Conservation (phyloP, 1,140 invertebrate genomes). For the Panonychus citri region DNA sequence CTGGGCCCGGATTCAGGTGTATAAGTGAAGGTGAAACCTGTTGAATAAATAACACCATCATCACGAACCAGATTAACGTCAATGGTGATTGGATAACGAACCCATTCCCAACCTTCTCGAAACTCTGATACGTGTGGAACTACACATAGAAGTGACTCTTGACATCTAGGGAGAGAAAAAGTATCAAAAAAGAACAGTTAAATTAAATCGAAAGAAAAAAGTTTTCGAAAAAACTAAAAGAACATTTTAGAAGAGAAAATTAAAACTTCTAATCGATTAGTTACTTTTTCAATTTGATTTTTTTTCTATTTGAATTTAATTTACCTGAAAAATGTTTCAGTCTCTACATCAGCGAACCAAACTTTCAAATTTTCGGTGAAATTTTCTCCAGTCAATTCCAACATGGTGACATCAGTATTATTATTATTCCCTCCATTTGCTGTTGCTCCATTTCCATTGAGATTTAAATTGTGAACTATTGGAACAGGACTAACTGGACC, state of each 20-base stretch:
- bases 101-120: conserved; percentile 83
- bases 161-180: conserved; percentile 29
- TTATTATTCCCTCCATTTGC: no score
- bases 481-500: conserved; percentile 64
- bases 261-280: no score
- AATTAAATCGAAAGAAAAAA: neutral
- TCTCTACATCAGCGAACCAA: conserved; percentile 96
- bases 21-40: conserved; percentile 93
- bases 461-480: conserved; percentile 17
- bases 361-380: conserved; percentile 82
- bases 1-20: conserved; percentile 27
- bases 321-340: conserved; percentile 75
- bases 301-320: no score
- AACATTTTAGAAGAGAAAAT: no score
- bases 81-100: conserved; percentile 58
- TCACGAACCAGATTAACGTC: conserved; percentile 85
- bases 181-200: neutral
- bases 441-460: conserved; percentile 90
- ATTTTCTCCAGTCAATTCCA: conserved; percentile 91
- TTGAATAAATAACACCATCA: conserved; percentile 96
- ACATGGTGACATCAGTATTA: conserved; percentile 89
- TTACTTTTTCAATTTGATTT: no score
- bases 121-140: conserved; percentile 92
- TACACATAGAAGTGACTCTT: conserved; percentile 84
- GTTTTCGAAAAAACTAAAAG: no score